These are phyloP conservation scores for Druon quercuslanigerum DNA, from an alignment of 1,140 invertebrate species.

Conservation along the genomic window DNA sequence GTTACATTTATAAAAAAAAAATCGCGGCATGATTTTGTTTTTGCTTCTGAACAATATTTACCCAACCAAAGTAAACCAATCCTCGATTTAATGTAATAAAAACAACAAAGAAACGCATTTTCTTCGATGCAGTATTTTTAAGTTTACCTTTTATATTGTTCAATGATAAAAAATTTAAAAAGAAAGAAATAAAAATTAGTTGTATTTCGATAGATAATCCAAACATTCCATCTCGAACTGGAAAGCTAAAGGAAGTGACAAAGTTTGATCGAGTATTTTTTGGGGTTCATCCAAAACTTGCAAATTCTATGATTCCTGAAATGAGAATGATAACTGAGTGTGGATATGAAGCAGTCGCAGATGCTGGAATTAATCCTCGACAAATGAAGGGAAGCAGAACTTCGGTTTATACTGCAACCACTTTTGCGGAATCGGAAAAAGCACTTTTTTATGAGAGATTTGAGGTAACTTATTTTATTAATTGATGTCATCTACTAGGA, in stretches of 20 bases:
- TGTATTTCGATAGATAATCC: not conserved
- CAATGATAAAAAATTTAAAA: not conserved
- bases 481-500: not conserved
- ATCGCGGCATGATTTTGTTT: too few relatives aligned
- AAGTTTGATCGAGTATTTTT: slow-evolving; percentile 79
- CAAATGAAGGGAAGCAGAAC: slow-evolving; percentile 79
- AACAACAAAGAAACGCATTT: too few relatives aligned
- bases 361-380: slow-evolving; percentile 66
- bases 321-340: slow-evolving; percentile 74
- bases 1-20: too few relatives aligned
- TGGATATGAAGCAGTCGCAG: slow-evolving; percentile 71
- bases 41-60: too few relatives aligned
- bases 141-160: too few relatives aligned
- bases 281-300: slow-evolving; percentile 74
- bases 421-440: slow-evolving; percentile 82
- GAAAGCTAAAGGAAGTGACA: slow-evolving; percentile 33
- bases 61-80: too few relatives aligned
- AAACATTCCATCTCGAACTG: slow-evolving; percentile 37
- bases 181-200: not conserved
- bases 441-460: slow-evolving; percentile 57
- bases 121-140: too few relatives aligned
- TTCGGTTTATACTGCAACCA: slow-evolving; percentile 86
- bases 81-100: too few relatives aligned
- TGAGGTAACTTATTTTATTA: slow-evolving; percentile 42
- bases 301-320: slow-evolving; percentile 76